Percentiles rank a stretch among this genome's conserved stretches.
These are phyloP conservation scores for Phaedon cochleariae DNA, from an alignment of 2,888 invertebrate species.

Conservation along the genomic window DNA sequence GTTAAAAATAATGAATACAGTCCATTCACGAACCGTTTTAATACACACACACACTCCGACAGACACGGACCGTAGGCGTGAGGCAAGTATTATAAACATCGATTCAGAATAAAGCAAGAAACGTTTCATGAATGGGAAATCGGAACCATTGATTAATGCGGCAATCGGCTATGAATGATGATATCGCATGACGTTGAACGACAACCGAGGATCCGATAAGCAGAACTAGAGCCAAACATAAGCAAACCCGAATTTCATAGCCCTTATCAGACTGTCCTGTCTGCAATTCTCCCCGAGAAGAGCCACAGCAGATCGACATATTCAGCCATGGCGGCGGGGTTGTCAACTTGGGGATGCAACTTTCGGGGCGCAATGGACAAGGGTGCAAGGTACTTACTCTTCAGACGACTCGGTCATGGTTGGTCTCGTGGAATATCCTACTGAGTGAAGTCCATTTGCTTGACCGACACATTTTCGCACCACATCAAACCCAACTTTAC, in stretches of 20 bases:
- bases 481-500: constrained; percentile 62
- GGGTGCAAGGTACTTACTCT: constrained; percentile 74
- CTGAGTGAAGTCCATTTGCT: constrained; percentile 75
- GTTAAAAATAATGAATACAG: not conserved
- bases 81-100: constrained; percentile 45
- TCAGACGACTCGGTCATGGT: constrained; percentile 93
- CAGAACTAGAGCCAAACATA: no score
- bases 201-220: no score
- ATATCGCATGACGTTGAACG: constrained; percentile 45
- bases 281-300: no score
- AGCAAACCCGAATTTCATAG: not conserved
- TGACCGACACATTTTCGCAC: constrained; percentile 61
- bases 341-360: not conserved
- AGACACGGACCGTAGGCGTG: constrained; percentile 41
- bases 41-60: constrained; percentile 13
- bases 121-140: constrained; percentile 54
- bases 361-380: constrained; percentile 31
- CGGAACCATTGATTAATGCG: constrained; percentile 53
- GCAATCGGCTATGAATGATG: constrained; percentile 51
- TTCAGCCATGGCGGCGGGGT: not conserved
- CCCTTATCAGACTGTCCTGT: not conserved
- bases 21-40: constrained; percentile 40
- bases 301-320: not conserved
- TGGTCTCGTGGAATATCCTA: constrained; percentile 84
- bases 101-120: constrained; percentile 49